phyloP scores from a whole-genome alignment of 92 coral and sea anemone species.

The Phenganax subtilis region DNA sequence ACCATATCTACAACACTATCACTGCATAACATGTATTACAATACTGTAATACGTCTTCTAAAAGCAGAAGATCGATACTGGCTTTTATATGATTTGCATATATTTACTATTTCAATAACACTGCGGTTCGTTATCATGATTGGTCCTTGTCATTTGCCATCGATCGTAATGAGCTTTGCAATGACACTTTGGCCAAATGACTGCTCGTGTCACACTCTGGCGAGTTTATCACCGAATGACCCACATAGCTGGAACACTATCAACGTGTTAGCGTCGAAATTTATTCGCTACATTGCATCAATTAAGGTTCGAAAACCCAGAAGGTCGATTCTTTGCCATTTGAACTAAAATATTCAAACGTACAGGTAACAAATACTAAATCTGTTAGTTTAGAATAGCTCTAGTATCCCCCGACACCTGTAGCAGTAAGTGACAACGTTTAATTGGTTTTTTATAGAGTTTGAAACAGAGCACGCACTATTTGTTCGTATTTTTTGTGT shows the following conservation, averaged over 20 bases:
- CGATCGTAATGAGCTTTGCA: background rate
- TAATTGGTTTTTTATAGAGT: too few species aligned
- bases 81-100: background rate
- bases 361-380: too few species aligned
- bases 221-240: background rate
- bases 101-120: background rate
- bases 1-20: too few species aligned
- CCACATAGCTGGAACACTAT: background rate
- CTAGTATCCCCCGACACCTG: too few species aligned
- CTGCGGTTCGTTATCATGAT: background rate
- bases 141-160: background rate
- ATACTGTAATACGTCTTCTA: too few species aligned
- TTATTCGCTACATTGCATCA: background rate
- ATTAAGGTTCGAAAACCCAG: background rate
- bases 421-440: too few species aligned
- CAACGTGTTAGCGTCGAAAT: background rate
- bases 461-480: too few species aligned
- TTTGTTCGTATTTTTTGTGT: too few species aligned
- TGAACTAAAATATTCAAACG: too few species aligned
- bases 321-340: background rate
- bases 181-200: constrained; percentile 5
- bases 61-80: too few species aligned
- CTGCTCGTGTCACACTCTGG: background rate
- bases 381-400: too few species aligned
- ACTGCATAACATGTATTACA: too few species aligned